Conservation (phyloP, 2,797 vertebrate genomes). For the Brotogeris chrysoptera region DNA sequence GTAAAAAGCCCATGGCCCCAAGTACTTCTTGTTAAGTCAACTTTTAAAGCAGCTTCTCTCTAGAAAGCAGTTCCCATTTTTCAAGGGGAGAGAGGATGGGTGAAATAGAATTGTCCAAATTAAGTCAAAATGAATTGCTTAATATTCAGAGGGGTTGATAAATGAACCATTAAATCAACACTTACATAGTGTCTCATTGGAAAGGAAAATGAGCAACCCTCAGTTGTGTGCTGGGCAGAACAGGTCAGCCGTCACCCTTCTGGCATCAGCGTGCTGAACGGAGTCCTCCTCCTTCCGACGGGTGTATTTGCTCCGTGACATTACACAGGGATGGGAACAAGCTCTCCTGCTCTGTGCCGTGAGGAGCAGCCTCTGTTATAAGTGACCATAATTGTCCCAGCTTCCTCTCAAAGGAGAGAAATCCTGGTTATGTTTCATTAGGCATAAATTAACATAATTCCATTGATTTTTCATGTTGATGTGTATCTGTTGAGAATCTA, state of each 20-base stretch:
- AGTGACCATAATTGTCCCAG: not conserved
- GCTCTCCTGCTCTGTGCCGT: not conserved
- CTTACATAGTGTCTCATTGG: conserved; percentile 32
- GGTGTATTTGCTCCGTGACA: not conserved
- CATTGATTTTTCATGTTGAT: not conserved
- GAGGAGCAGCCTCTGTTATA: not conserved
- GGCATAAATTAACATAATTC: not conserved
- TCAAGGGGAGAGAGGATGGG: conserved; percentile 22
- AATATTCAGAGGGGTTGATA: conserved; percentile 54
- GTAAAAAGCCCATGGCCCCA: not conserved
- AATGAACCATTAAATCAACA: conserved; percentile 61
- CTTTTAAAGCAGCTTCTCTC: conserved; percentile 2
- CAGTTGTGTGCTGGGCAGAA: not conserved
- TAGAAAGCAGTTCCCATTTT: not conserved
- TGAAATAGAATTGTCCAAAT: conserved; percentile 49
- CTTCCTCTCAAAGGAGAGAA: not conserved
- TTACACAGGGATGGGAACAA: not conserved
- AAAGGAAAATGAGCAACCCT: conserved; percentile 42
- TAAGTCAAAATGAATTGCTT: conserved; percentile 58
- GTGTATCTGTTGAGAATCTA: not conserved
- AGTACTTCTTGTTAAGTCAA: not conserved
- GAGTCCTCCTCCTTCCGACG: not conserved
- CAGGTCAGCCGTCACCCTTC: not conserved
- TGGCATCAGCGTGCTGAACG: not conserved
- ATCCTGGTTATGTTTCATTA: not conserved